phyloP scores from a whole-genome alignment of 64 coral and sea anemone species.

The Pachyseris speciosa region DNA sequence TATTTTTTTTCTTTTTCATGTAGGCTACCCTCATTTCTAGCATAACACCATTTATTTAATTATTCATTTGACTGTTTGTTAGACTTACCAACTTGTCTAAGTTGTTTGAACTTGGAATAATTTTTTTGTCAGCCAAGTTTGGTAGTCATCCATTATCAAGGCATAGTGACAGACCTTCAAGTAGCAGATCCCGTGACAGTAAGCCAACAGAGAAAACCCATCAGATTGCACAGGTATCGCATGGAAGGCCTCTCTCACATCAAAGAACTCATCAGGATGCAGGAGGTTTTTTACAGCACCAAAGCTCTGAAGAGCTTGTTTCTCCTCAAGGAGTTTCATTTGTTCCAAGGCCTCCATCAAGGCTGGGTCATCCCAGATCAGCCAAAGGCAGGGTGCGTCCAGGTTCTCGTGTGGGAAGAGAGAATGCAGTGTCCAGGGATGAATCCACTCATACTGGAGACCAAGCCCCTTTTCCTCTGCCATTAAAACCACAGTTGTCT shows the following conservation, averaged over 20 bases:
- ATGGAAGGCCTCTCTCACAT: background rate
- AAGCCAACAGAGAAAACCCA: background rate
- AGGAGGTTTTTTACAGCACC: background rate
- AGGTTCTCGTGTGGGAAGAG: constrained; percentile 13
- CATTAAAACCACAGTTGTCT: constrained; percentile 27
- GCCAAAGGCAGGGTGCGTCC: constrained; percentile 60
- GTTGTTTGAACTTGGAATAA: background rate
- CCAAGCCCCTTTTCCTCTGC: background rate
- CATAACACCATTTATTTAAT: too few relatives aligned
- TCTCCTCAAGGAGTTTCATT: constrained; percentile 18
- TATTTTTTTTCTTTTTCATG: too few relatives aligned
- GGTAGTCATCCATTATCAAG: background rate
- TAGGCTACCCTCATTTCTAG: too few relatives aligned
- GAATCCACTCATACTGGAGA: background rate
- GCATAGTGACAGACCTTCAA: constrained; percentile 5
- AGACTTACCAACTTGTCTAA: too few relatives aligned
- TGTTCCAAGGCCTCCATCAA: constrained; percentile 73
- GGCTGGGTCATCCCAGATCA: constrained; percentile 62
- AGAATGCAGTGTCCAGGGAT: background rate
- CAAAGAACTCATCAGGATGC: background rate
- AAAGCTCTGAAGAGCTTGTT: constrained; percentile 31
- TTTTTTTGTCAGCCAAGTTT: constrained; percentile 6
- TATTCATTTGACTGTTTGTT: too few relatives aligned
- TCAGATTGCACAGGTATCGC: background rate
- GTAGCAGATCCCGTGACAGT: constrained; percentile 8